phyloP scores from a whole-genome alignment of 2,888 invertebrate genomes.

The Nysson spinosus region DNA sequence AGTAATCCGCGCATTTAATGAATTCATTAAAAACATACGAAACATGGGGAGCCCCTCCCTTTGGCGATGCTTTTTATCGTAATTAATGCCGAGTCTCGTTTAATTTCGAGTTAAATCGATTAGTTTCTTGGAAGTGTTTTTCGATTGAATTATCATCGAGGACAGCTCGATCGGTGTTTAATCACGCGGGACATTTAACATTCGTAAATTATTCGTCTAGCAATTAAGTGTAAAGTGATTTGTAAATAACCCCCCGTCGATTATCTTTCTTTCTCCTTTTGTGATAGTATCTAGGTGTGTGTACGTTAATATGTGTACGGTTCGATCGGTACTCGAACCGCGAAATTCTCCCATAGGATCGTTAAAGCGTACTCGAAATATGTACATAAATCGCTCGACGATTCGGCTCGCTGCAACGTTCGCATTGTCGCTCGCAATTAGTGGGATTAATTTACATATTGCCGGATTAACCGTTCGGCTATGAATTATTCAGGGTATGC shows the following conservation, averaged over 20 bases:
- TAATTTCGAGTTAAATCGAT: constrained; percentile 6
- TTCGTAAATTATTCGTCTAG: neutral
- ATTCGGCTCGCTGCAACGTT: constrained; percentile 40
- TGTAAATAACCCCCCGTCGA: constrained; percentile 1
- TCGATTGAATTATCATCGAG: neutral
- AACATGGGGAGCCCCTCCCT: too few species aligned
- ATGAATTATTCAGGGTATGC: constrained; percentile 76
- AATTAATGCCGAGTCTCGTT: neutral
- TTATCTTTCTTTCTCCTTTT: neutral
- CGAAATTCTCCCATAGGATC: constrained; percentile 43
- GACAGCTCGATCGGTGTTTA: neutral
- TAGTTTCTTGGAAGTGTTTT: neutral
- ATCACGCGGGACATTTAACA: neutral
- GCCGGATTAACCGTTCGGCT: constrained; percentile 71
- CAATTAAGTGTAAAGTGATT: constrained; percentile 9
- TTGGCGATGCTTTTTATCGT: neutral
- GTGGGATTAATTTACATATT: constrained; percentile 75
- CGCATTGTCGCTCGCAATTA: constrained; percentile 73
- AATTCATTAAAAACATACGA: too few species aligned
- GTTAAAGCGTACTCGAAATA: constrained; percentile 53
- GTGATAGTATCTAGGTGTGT: too few species aligned
- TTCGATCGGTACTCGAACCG: too few species aligned
- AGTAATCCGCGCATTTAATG: too few species aligned
- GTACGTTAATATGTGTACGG: too few species aligned
- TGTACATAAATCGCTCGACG: constrained; percentile 57